Percentiles rank a stretch among this genome's conserved stretches.
Conservation (phyloP, 2,888 invertebrate species). For the Ophioninae sp. region DNA sequence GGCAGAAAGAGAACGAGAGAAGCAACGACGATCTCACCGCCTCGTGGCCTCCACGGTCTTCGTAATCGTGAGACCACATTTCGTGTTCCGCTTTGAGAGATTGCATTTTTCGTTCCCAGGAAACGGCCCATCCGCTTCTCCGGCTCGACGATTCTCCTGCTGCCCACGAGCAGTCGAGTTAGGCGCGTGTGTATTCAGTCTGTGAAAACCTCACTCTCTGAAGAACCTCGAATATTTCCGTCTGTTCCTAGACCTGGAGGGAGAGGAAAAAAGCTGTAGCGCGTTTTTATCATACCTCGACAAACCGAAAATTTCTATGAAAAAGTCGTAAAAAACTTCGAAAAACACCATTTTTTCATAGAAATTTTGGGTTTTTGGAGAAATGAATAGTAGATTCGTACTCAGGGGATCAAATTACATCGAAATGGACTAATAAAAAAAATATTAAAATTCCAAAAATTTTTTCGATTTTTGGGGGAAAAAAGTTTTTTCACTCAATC, state of each 20-base stretch:
- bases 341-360: too few species aligned
- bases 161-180: conserved; percentile 49
- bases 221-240: conserved; percentile 30
- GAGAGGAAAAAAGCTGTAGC: background rate
- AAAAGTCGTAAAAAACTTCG: too few species aligned
- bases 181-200: conserved; percentile 47
- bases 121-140: conserved; percentile 58
- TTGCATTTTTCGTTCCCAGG: conserved; percentile 62
- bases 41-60: conserved; percentile 56
- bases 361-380: too few species aligned
- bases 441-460: too few species aligned
- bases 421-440: too few species aligned
- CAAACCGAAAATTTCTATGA: too few species aligned
- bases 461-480: too few species aligned
- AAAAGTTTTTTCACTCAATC: too few species aligned
- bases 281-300: background rate
- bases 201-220: conserved; percentile 29
- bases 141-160: conserved; percentile 42
- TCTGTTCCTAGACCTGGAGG: conserved; percentile 34
- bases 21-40: conserved; percentile 57
- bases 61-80: conserved; percentile 66
- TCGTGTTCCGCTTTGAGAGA: conserved; percentile 66
- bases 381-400: too few species aligned
- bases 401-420: too few species aligned
- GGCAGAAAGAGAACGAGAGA: conserved; percentile 47